Percentiles rank a stretch among this genome's conserved stretches.
Evolutionary conservation across 2,797 vertebrate species (phyloP).

Genomic region (Melanotaenia boesemani): DNA sequence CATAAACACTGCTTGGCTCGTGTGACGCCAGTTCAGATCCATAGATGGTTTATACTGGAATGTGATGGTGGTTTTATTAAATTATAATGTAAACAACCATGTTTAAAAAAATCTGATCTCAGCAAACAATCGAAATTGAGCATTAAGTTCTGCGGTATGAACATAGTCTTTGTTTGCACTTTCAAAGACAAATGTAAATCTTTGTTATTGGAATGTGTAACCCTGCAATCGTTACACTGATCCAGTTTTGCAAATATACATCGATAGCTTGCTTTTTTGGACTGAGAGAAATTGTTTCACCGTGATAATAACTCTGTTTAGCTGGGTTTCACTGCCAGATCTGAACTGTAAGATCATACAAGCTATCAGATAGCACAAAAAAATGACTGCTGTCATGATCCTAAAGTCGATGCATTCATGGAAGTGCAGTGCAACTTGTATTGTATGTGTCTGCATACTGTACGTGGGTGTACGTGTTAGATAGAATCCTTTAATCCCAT

Average conservation of each 20-base stretch:
- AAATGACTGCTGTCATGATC: constrained; percentile 30
- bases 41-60: neutral
- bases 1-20: too few relatives aligned
- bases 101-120: neutral
- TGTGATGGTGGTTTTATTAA: neutral
- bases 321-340: constrained; percentile 2
- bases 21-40: too few relatives aligned
- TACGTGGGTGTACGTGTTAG: constrained; percentile 34
- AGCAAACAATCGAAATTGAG: too few relatives aligned
- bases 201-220: neutral
- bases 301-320: neutral
- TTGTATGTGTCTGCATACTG: constrained; percentile 21
- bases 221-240: neutral
- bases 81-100: neutral
- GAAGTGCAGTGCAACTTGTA: constrained; percentile 45
- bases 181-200: neutral
- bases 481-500: constrained; percentile 67
- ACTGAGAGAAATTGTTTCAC: neutral
- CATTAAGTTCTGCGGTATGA: neutral
- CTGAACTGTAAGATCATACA: constrained; percentile 45
- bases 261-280: constrained; percentile 3
- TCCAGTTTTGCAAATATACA: neutral
- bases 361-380: constrained; percentile 21
- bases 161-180: constrained; percentile 5
- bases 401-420: constrained; percentile 20